Evolutionary conservation across 1,140 invertebrate genomes (phyloP).

Genomic region (Coptotermes formosanus): DNA sequence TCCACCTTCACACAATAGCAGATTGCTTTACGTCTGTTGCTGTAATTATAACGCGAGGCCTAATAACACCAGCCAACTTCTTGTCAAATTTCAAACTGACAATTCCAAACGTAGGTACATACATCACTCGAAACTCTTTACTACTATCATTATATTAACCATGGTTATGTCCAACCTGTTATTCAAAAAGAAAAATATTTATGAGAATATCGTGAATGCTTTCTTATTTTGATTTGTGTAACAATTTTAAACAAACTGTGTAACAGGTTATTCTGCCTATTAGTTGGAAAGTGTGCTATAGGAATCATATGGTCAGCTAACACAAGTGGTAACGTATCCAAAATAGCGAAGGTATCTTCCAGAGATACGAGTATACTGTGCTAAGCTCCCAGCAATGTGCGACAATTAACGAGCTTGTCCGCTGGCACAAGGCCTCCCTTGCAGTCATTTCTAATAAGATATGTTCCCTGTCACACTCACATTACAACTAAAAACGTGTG

Average conservation of each 20-base stretch:
- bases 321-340: no score
- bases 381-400: no score
- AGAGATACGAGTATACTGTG: no score
- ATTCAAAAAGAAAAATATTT: not conserved
- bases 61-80: not conserved
- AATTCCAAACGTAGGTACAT: not conserved
- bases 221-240: not conserved
- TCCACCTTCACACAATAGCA: not conserved
- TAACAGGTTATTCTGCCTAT: not conserved
- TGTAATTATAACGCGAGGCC: not conserved
- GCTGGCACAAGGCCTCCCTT: no score
- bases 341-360: no score
- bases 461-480: no score
- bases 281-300: not conserved
- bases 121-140: not conserved
- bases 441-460: no score
- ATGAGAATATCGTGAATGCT: not conserved
- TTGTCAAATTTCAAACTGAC: not conserved
- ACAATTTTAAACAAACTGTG: not conserved
- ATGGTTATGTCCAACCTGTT: not conserved
- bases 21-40: not conserved
- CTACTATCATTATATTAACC: not conserved
- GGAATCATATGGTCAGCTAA: no score
- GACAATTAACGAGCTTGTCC: no score
- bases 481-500: no score